Base-by-base conservation (phyloP, 2,797 vertebrate genomes). In the Pagetopsis macropterus region DNA sequence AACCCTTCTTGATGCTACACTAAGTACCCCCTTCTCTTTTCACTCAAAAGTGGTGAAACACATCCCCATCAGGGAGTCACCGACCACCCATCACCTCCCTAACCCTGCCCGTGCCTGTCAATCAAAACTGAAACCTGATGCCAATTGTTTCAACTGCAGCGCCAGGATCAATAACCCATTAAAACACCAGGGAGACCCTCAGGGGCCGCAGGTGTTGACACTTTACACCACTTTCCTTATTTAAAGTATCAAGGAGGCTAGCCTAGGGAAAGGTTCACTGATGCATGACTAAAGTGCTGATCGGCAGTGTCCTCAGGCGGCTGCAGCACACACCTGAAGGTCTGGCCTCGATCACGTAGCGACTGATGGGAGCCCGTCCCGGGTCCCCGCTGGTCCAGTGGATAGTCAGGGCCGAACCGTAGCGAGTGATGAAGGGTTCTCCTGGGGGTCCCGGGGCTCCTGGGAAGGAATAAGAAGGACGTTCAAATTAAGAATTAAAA, bases 311-410 rank as follows among this genome's bases (percentile, higher is more conserved):
- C 27, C n/a, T 37, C 3, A 9, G 58, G 13, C 19, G 8, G 40
- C 59, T 3, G 14, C 23, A 14, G 10, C 6, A 50, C 90, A 27
- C 61, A 99, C 98, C 98, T 94, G 98, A 99, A 51, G 98, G 97
- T 72, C 98, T 92, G 76, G 98, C 97, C 88, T 99, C 98, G 0
- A 99, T 96, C 80, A 99, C 96, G 0, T 98, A 99, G 91, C 97
- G 95, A 1, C 97, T 96, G 93, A 99, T 96, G 43, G 98, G 97
- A 0, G 97, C 95, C 6, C 96, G 95, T 45, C 98, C 98, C 0
- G 96, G 96, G 79, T 99, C 97, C 19, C 97, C 98, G 0, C 95
- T 96, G 13, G 96, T 95, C 98, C 98, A 99, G 91, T 99, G 98
- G 89, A 99, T 96, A 74, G 97, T 98, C 77, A 99, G 94, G 33